A percentile compares a stretch with the other conserved stretches of the same genome.
Conservation (phyloP, 2,113 vertebrate species). For the Chroicocephalus ridibundus region DNA sequence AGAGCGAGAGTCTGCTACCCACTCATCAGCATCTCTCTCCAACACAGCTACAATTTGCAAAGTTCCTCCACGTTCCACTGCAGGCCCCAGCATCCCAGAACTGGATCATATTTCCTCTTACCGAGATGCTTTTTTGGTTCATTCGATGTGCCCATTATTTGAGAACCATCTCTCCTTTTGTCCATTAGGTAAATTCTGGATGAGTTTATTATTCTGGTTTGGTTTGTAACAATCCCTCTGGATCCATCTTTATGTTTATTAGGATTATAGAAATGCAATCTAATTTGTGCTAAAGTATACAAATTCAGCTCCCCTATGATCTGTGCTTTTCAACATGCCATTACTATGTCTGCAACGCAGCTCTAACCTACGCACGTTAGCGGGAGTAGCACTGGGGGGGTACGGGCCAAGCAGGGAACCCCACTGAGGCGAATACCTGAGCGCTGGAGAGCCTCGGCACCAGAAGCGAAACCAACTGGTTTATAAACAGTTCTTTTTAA, state of each 20-base stretch:
- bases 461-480: not conserved
- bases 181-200: conserved; percentile 56
- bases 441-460: not conserved
- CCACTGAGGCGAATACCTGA: conserved; percentile 10
- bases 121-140: conserved; percentile 7
- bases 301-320: conserved; percentile 4
- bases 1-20: not conserved
- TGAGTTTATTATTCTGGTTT: conserved; percentile 37
- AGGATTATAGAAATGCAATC: conserved; percentile 49
- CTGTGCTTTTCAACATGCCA: not conserved
- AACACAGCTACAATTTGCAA: not conserved
- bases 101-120: not conserved
- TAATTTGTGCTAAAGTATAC: conserved; percentile 47
- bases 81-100: not conserved
- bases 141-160: conserved; percentile 32
- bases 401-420: not conserved
- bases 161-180: conserved; percentile 6
- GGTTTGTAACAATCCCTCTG: conserved; percentile 41
- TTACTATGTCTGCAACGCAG: not conserved
- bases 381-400: not conserved
- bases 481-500: not conserved
- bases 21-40: not conserved
- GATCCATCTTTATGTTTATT: conserved; percentile 43
- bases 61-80: not conserved
- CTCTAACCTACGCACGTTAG: not conserved